Evolutionary conservation across 2,113 vertebrate species (phyloP).

Genomic region (Cavia aperea): DNA sequence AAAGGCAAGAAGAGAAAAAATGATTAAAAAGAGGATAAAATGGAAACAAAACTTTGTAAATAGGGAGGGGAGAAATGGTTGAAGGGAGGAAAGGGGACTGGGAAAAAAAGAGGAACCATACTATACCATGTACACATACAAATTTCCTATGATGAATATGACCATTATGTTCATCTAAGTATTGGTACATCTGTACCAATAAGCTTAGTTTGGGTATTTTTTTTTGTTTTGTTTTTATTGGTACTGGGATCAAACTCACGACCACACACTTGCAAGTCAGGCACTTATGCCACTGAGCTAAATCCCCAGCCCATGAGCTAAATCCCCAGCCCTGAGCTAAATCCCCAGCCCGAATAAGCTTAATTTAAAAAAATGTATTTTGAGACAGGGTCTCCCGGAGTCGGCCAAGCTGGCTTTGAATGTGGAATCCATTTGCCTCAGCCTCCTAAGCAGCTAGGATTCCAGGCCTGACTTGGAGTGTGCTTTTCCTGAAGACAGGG

Average conservation of each 20-base stretch:
- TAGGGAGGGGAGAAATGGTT: too few relatives aligned
- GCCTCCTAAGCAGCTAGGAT: not conserved
- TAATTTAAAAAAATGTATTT: not conserved
- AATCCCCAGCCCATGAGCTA: too few relatives aligned
- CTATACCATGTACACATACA: too few relatives aligned
- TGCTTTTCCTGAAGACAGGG: not conserved
- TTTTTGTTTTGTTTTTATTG: too few relatives aligned
- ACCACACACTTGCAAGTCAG: too few relatives aligned
- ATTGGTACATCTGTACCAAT: not conserved
- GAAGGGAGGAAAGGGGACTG: too few relatives aligned
- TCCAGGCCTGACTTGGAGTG: not conserved
- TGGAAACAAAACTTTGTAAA: not conserved
- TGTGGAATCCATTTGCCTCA: not conserved
- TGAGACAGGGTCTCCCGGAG: not conserved
- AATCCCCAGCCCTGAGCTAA: too few relatives aligned
- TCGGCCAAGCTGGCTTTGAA: not conserved
- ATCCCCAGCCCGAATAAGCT: not conserved
- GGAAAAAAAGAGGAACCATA: too few relatives aligned
- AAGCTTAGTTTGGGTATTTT: not conserved
- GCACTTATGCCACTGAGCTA: too few relatives aligned
- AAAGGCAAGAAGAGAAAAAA: not conserved
- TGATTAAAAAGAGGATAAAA: not conserved
- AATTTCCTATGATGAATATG: too few relatives aligned
- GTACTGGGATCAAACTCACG: too few relatives aligned
- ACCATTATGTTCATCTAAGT: not conserved